A percentile compares a stretch with the other conserved stretches of the same genome.
phyloP scores from a whole-genome alignment of 2,797 vertebrate species.

The Sebastes oblongus region DNA sequence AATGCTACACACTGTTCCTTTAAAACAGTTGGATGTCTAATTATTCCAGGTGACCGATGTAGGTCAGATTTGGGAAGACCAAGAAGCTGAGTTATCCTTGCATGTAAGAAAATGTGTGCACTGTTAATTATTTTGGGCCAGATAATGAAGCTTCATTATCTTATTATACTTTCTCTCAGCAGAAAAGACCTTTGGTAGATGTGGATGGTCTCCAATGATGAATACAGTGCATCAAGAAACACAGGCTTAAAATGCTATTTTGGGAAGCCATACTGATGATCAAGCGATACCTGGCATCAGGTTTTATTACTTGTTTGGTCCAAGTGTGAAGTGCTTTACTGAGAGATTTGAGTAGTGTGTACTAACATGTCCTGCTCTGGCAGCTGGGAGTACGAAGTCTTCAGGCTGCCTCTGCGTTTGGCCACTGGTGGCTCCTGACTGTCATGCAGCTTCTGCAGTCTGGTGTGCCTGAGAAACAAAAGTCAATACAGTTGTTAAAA shows the following conservation, averaged over 20 bases:
- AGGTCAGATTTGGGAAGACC: slow-evolving; percentile 13
- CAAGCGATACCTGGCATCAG: slow-evolving; percentile 22
- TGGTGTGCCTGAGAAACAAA: slow-evolving; percentile 80
- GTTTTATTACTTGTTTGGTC: slow-evolving; percentile 26
- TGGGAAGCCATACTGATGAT: slow-evolving; percentile 12
- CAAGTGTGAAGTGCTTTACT: not conserved
- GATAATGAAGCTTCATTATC: not conserved
- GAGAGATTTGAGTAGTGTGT: slow-evolving; percentile 1
- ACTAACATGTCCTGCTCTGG: slow-evolving; percentile 89
- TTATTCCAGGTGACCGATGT: not conserved
- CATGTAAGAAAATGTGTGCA: not conserved
- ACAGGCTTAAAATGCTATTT: slow-evolving; percentile 23
- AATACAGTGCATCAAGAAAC: slow-evolving; percentile 6
- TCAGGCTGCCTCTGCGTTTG: slow-evolving; percentile 84
- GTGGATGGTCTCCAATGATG: slow-evolving; percentile 2
- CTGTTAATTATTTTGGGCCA: not conserved
- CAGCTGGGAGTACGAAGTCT: slow-evolving; percentile 82
- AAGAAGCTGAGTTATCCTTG: not conserved
- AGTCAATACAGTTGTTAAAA: not conserved
- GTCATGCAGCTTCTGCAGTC: slow-evolving; percentile 86
- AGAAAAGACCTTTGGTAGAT: not conserved
- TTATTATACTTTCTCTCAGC: not conserved
- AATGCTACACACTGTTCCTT: not conserved
- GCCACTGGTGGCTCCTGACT: slow-evolving; percentile 80
- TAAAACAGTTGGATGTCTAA: slow-evolving; percentile 9